Base-by-base conservation (phyloP, 2,888 invertebrate species). In the Standfussiana lucernea region DNA sequence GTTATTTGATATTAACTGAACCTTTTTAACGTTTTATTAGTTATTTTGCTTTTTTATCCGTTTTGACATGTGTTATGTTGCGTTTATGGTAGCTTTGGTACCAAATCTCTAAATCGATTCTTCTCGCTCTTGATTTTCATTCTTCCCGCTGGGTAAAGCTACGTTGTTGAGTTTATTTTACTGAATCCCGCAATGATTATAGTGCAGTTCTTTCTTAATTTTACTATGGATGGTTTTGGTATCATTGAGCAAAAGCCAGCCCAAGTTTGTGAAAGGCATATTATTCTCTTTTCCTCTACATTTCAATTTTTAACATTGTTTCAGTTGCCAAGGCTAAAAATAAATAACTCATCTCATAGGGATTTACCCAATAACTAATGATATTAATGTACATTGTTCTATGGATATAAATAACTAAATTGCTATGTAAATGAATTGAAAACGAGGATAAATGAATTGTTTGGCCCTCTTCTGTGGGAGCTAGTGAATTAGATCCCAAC, bases 381-480 rank as follows among this genome's bases (percentile, higher is more conserved):
- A 18, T 13, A 42, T 37, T 45, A n/a, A 71, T 18, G n/a, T 28
- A 42, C 8, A 67, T 35, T 35, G 47, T 61, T 79, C 15, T 32
- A 47, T 40, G 28, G 28, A 56, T 84, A 70, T 80, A 47, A 62
- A 71, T 84, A 79, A 56, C 13, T 13, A 15, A 7, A 45, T 24
- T 32, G 15, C 21, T 59, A 28, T 32, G 77, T 35, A 61, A 66
- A 53, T 56, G 3, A n/a, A 80, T 68, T 64, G 37, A 59, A 84
- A 59, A 81, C 42, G 65, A 84, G 85, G 85, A 81, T 72, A 81
- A 81, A 59, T 69, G 0, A 47, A 56, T 35, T 50, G 21, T 42
- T 56, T 53, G 64, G 11, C 35, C 18, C 11, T 21, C 5, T 35
- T 5, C n/a, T 53, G 10, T 28, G 32, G 62, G 35, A 28, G 37